These are phyloP conservation scores for Casuarius casuarius DNA, from an alignment of 2,113 vertebrate genomes.

Conservation along the genomic window DNA sequence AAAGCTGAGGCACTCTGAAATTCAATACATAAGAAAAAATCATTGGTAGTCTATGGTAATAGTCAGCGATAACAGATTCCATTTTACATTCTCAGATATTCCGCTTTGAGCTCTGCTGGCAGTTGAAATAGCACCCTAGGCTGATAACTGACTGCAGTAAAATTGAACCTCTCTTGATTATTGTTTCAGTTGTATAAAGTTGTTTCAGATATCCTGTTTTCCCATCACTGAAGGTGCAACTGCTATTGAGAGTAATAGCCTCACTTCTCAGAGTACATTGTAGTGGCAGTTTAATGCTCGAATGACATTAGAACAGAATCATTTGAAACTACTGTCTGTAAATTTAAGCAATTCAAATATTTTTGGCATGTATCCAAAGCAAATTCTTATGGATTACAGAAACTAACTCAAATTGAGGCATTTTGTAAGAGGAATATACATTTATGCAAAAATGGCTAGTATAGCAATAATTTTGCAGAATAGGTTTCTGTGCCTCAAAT, in stretches of 20 bases:
- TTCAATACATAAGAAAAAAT: neutral
- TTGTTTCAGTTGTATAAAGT: neutral
- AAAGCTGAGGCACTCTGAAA: neutral
- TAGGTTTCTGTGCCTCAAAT: neutral
- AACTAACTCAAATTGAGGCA: neutral
- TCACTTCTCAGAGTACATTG: neutral
- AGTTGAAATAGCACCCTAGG: neutral
- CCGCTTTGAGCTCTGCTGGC: neutral
- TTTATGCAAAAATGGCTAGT: neutral
- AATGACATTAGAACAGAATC: neutral
- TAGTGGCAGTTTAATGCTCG: conserved; percentile 1
- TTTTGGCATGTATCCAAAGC: conserved; percentile 8
- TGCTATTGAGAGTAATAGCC: neutral
- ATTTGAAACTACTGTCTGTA: neutral
- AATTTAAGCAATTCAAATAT: neutral
- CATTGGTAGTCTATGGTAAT: neutral
- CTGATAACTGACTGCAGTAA: neutral
- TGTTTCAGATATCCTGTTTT: conserved; percentile 36
- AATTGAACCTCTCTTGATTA: neutral
- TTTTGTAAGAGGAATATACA: neutral
- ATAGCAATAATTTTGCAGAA: neutral
- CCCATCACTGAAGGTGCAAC: neutral
- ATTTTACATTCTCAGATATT: conserved; percentile 18
- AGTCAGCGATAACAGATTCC: neutral
- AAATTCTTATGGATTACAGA: neutral